These are phyloP conservation scores for Cladorhizidae sp. DNA, from an alignment of 37 sponge, comb jelly and placozoan genomes.

Conservation along the genomic window DNA sequence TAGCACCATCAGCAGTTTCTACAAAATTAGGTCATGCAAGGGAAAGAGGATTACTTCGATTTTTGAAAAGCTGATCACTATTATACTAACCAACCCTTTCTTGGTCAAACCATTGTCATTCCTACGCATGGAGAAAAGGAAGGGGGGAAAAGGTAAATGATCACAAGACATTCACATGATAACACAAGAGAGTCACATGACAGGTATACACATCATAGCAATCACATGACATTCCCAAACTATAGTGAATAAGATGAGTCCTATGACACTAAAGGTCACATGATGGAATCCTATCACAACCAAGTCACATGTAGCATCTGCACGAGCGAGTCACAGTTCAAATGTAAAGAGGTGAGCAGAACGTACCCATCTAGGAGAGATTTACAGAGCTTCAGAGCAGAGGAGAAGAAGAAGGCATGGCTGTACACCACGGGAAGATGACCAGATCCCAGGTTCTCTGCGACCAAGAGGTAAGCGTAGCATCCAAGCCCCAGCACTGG, in stretches of 20 bases:
- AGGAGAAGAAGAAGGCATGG: conserved; percentile 2
- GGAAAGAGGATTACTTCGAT: too few species aligned
- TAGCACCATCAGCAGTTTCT: conserved; percentile 27
- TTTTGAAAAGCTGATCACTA: neutral
- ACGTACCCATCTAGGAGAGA: conserved; percentile 35
- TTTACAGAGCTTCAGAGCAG: conserved; percentile 4
- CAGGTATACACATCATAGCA: too few species aligned
- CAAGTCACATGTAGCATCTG: too few species aligned
- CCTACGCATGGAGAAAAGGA: neutral
- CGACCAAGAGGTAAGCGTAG: conserved; percentile 45
- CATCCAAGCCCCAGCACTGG: conserved; percentile 21
- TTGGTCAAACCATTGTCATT: neutral
- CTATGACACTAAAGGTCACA: too few species aligned
- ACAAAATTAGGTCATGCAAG: neutral
- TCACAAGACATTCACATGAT: neutral
- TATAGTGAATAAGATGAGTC: too few species aligned
- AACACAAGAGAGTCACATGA: too few species aligned
- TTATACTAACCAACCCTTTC: conserved; percentile 46
- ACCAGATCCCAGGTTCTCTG: conserved; percentile 10
- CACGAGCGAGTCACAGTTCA: too few species aligned
- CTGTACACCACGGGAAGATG: conserved; percentile 39
- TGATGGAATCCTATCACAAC: too few species aligned
- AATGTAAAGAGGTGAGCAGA: too few species aligned
- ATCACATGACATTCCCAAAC: too few species aligned
- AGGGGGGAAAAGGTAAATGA: neutral